Base-by-base conservation (phyloP, 2,113 vertebrate genomes). In the Puntigrus tetrazona region DNA sequence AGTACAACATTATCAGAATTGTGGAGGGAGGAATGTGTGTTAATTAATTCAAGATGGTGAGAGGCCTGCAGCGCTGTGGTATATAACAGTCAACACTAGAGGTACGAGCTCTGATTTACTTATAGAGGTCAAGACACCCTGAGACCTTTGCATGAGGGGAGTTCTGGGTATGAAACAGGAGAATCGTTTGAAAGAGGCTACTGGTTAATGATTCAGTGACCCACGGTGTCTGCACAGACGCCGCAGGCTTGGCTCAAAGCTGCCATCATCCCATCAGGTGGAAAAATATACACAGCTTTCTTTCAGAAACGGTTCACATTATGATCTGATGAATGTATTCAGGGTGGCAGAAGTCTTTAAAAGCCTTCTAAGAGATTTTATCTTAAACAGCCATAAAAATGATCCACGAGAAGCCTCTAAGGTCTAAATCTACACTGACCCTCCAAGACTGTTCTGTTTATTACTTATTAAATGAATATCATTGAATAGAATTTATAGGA, bases 121-220 rank as follows among this genome's bases (percentile, higher is more conserved):
- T 41, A 31, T 20, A 18, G 77, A 43, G 77, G 55, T 63, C 36
- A 59, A 55, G 31, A 25, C 57, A 38, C 75, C 18, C 55, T 18
- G 77, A 61, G 77, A 79, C 55, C 55, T 43, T 63, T 61, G n/a
- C 55, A 78, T 43, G 47, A 79, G 7, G 22, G 36, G 77, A 41
- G 57, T 38, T 29, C 50, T 61, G 55, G 36, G 6, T 78, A 59
- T 38, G 22, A 78, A 59, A 36, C 50, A 38, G 29, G 13, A 74
- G 72, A 47, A 63, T 57, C 5, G 10, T 63, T 63, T 38, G 22
- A 79, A 79, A 61, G n/a, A 63, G 25, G 14, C n/a, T 27, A 29
- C 13, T 43, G 57, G 38, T 61, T 79, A 79, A 79, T 63, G 57
- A 20, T 79, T 25, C 16, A 31, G n/a, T 31, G 25, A 76, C 43